These are phyloP conservation scores for honey bee (Apis mellifera) DNA, from an alignment of 1,140 invertebrate genomes.

Conservation along the genomic window Amel_HAv3.1 CM009946.2:4319501-4320000, in stretches of 20 bases:
- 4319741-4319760: background rate
- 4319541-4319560: constrained; percentile 78
- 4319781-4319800: background rate
- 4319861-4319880: too few relatives aligned
- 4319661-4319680: constrained; percentile 50
- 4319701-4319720: constrained; percentile 17
- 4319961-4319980: background rate
- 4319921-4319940: too few relatives aligned
- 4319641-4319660: constrained; percentile 57
- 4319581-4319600: constrained; percentile 73
- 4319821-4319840: too few relatives aligned
- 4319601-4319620: constrained; percentile 76
- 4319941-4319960: too few relatives aligned
- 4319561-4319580: constrained; percentile 76
- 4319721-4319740: background rate
- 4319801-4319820: too few relatives aligned
- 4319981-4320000: too few relatives aligned
- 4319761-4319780: too few relatives aligned
- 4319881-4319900: too few relatives aligned
- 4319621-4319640: constrained; percentile 47
- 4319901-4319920: too few relatives aligned
- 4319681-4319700: constrained; percentile 52
- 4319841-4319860: too few relatives aligned
- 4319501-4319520: constrained; percentile 72
- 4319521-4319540: constrained; percentile 72